phyloP scores from a whole-genome alignment of 2,888 invertebrate species.

The Euplexia lucipara region DNA sequence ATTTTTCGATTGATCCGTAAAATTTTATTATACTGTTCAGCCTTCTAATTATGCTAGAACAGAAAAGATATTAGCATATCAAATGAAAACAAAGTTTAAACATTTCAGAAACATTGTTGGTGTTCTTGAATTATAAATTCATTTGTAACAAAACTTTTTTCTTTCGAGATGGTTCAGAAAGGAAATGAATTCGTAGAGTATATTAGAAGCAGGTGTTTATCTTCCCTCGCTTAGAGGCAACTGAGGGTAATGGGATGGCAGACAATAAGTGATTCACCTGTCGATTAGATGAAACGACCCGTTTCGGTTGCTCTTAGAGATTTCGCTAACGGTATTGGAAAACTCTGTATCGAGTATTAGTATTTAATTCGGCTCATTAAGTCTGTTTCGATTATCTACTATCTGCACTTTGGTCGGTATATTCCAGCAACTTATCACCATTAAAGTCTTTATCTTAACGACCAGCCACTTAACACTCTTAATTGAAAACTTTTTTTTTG shows the following conservation, averaged over 20 bases:
- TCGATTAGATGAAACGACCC: constrained; percentile 55
- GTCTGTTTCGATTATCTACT: constrained; percentile 14
- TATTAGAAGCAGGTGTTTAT: constrained; percentile 53
- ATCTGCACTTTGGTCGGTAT: neutral
- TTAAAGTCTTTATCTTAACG: constrained; percentile 20
- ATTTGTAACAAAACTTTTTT: constrained; percentile 45
- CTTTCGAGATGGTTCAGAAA: constrained; percentile 28
- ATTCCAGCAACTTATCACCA: neutral
- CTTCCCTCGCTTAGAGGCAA: constrained; percentile 54
- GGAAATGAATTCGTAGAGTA: constrained; percentile 40
- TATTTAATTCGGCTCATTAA: constrained; percentile 49
- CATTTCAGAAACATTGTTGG: constrained; percentile 37
- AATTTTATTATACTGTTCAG: constrained; percentile 34
- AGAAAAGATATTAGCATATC: constrained; percentile 54
- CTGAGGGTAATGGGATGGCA: constrained; percentile 49
- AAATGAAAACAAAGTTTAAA: constrained; percentile 56
- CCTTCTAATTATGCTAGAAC: constrained; percentile 45
- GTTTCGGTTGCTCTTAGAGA: constrained; percentile 32
- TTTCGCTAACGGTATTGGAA: constrained; percentile 43
- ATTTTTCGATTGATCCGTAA: constrained; percentile 21
- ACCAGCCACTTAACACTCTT: constrained; percentile 18
- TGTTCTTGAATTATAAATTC: constrained; percentile 48
- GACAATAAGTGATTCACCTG: constrained; percentile 60
- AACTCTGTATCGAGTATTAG: constrained; percentile 42
- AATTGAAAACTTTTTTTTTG: constrained; percentile 42